Evolutionary conservation across 1,140 invertebrate species (phyloP), one percentile per base, ranked within the genome.

Genomic region (Cydia amplana): DNA sequence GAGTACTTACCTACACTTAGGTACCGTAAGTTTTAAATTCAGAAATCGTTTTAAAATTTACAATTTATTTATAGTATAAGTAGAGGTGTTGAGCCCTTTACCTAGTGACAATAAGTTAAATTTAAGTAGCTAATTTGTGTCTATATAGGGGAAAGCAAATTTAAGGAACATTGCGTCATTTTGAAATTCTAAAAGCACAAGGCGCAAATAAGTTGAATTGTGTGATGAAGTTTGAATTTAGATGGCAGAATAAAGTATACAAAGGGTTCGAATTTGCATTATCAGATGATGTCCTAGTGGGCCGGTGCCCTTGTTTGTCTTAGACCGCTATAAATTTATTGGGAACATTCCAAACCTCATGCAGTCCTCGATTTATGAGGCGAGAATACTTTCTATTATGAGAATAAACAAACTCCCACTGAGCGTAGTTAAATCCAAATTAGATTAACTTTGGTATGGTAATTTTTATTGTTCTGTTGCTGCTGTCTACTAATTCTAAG

Each of bases 241-340:
- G 25, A 12, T 43, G 16, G 9, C 28, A 18, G 6, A 18, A 70
- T 70, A 70, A 70, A 70, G 16, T 18, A 12, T 16, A 73, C 28
- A 43, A 70, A 70, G 32, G 40, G 70, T 74, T 67, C 46, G 76
- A 84, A 88, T 87, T 90, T 88, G 87, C 83, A 88, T 88, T 78
- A 81, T 77, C 75, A 82, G 78, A 82, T 79, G 25, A 82, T 80
- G 77, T 77, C 89, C 20, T 84, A 88, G 86, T 89, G 85, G 84
- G 88, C 87, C 77, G 75, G 80, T 87, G 82, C 80, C 83, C 89
- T 85, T 86, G 77, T 87, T 91, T 83, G 78, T 83, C 78, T 85
- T 83, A 80, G 84, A 82, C 84, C 83, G 80, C 82, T 78, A 91
- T 91, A 90, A 91, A 91, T 91, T 83, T 83, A 82, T 77, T 80